Conservation (phyloP, 2,113 vertebrate genomes). For the Trichechus manatus region DNA sequence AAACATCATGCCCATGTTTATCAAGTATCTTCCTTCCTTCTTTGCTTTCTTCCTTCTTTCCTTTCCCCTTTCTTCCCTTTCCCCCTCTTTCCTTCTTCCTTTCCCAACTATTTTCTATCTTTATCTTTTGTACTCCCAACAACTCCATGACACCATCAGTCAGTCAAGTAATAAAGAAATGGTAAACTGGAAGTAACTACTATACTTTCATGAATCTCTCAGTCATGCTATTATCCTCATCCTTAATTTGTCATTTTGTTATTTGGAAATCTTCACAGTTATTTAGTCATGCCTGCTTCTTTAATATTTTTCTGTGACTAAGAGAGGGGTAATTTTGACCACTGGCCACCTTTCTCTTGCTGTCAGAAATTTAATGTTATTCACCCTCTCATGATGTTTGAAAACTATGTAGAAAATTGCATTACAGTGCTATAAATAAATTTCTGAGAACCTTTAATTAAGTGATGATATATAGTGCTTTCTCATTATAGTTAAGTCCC, state of each 20-base stretch:
- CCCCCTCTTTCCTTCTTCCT: background rate
- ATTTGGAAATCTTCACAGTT: background rate
- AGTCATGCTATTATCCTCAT: background rate
- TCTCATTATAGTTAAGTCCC: conserved; percentile 34
- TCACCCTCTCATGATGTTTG: background rate
- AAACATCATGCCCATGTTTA: background rate
- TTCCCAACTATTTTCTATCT: background rate
- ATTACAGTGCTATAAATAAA: conserved; percentile 52
- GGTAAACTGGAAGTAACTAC: background rate
- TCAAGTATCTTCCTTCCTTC: background rate
- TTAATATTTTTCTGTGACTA: background rate
- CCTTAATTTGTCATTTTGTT: background rate
- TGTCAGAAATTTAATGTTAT: background rate
- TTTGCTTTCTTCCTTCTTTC: rapidly evolving
- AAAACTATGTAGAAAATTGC: conserved; percentile 49
- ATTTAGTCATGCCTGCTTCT: background rate
- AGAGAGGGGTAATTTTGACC: background rate
- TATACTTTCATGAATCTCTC: background rate
- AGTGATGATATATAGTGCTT: conserved; percentile 58
- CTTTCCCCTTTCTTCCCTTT: background rate
- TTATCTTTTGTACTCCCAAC: background rate
- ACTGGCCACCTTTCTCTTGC: background rate
- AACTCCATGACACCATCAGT: background rate
- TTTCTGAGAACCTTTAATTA: conserved; percentile 81
- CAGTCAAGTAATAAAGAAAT: background rate